Base-by-base conservation (phyloP, 2,888 invertebrate genomes). In the Acleris cristana region DNA sequence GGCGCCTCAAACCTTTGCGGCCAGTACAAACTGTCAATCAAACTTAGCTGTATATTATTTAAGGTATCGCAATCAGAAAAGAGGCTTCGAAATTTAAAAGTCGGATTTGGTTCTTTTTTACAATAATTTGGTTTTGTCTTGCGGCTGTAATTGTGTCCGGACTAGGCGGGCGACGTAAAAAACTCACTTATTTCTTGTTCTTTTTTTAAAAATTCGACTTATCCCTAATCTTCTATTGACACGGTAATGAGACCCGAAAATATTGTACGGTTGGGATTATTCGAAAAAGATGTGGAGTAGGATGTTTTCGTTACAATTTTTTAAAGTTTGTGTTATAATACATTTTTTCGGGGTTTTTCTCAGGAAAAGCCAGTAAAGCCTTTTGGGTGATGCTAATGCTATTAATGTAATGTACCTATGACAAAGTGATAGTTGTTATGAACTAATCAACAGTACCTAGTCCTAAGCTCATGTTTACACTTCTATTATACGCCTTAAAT, bases 191-290 rank as follows among this genome's bases (percentile, higher is more conserved):
- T 86, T 78, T 76, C 76, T 76, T 62, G 73, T 81, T 83, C 81
- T 83, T 85, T 81, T 84, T 81, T 79, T 76, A 76, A 79, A 89
- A 89, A 85, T 88, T 88, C 84, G 88, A 84, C 84, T 90, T 90
- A 92, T 90, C 92, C 92, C 89, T 92, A 92, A 92, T 92, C 91
- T 92, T 83, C 84, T 88, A 92, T 92, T 92, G 92, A 92, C 92
- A 91, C 82, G 79, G 92, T 92, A 92, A 92, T 92, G 89, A 92
- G 91, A 81, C 72, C 57, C 86, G 79, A 80, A 88, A 90, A 92
- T 90, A 90, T 90, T 88, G 88, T 89, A 86, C 80, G 79, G 69
- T 73, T 72, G 74, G 73, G 78, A 80, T 79, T 79, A 74, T 78
- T 78, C 73, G 48, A 12, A 64, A 74, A 71, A 74, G 64, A 69